Percentiles rank a stretch among this genome's conserved stretches.
Conservation (phyloP, 2,888 invertebrate species). For the Mylabris sibirica region DNA sequence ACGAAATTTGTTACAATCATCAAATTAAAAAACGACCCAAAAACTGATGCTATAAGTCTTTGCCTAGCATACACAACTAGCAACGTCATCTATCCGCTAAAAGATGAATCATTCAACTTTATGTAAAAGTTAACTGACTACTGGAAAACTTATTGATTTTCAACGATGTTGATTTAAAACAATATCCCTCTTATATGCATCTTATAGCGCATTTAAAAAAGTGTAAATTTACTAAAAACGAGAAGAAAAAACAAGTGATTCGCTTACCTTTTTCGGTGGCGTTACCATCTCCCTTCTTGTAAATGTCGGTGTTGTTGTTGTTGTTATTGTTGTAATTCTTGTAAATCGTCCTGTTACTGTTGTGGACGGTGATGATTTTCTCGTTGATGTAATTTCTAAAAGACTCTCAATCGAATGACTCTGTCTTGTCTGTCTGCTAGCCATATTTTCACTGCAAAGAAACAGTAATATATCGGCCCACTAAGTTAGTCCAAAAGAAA, state of each 20-base stretch:
- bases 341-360: background rate
- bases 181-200: too few species aligned
- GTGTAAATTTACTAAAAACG: background rate
- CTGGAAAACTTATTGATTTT: background rate
- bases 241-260: background rate
- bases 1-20: too few species aligned
- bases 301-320: conserved; percentile 31
- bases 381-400: conserved; percentile 62
- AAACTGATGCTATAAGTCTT: too few species aligned
- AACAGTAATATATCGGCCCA: conserved; percentile 49
- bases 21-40: too few species aligned
- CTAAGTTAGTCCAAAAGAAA: conserved; percentile 38
- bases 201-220: too few species aligned
- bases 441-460: conserved; percentile 49
- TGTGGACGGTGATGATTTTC: background rate
- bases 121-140: background rate
- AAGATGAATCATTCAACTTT: background rate
- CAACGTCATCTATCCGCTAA: conserved; percentile 2
- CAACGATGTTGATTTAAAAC: background rate
- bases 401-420: conserved; percentile 66
- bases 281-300: conserved; percentile 46
- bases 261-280: conserved; percentile 62
- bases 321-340: conserved; percentile 42
- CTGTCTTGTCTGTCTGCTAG: conserved; percentile 61
- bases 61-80: background rate